Base-by-base conservation (phyloP, 2,888 invertebrate species). In the Eucera pruinosa region DNA sequence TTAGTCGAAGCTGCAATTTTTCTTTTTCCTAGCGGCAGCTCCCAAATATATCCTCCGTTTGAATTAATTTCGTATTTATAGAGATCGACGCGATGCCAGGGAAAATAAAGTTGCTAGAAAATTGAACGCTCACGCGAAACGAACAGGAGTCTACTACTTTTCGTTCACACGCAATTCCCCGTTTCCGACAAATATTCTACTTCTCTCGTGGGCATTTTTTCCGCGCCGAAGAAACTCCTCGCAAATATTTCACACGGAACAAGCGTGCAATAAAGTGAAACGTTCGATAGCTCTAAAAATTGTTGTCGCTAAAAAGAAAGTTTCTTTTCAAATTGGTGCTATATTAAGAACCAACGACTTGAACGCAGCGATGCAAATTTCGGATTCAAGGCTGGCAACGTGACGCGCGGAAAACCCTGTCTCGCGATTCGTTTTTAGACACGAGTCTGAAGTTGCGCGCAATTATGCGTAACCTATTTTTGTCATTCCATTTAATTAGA, bases 351-450 rank as follows among this genome's bases (percentile, higher is more conserved):
- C 33, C 27, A 43, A 55, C 43, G 55, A 39, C 39, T 39, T 27
- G n/a, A 62, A 45, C 9, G 11, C 2, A 45, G 41, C 4, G 6
- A 13, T 15, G 7, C 20, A 54, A 54, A 13, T 27, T 64, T 50
- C n/a, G 4, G 27, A 30, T 20, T 23, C 55, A 65, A 6, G 45
- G 7, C 5, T 33, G 33, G 55, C 65, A 65, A 65, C 3, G 23
- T 23, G 27, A 39, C 25, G 3, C 1, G n/a, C 6, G 36, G 5
- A 48, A 61, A 48, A n/a, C 7, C 6, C 7, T 2, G 27, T 50
- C 27, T n/a, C 33, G 33, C 7, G 7, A 7, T 33, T 33, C 33
- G 7, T 33, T 33, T 33, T 3, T 36, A 36, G 9, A 36, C 11
- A 36, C 36, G 5, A 36, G 11, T 36, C 36, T 36, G 36, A 11